A percentile compares a stretch with the other conserved stretches of the same genome.
Evolutionary conservation across 2,113 vertebrate species (phyloP).

Genomic region (Meleagris gallopavo): DNA sequence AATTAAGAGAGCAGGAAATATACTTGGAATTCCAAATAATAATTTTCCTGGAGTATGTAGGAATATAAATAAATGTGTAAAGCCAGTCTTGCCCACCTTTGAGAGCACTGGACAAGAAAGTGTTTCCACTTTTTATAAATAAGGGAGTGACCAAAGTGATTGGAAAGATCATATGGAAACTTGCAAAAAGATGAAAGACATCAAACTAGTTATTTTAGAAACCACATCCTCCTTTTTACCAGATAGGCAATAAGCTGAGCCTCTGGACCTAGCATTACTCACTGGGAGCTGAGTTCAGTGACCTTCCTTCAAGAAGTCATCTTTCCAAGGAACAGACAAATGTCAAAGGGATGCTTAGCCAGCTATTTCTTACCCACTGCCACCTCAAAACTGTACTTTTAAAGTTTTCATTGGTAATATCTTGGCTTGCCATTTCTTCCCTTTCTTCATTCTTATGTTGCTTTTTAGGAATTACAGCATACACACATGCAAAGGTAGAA

Average conservation of each 20-base stretch:
- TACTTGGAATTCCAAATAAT: not conserved
- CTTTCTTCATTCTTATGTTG: not conserved
- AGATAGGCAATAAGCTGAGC: not conserved
- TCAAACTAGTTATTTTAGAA: not conserved
- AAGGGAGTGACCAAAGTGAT: not conserved
- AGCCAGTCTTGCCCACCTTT: not conserved
- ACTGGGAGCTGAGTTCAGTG: not conserved
- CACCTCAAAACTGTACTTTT: not conserved
- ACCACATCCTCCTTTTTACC: not conserved
- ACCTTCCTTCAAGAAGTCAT: not conserved
- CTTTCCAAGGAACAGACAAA: not conserved
- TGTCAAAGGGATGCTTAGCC: not conserved
- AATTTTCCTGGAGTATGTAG: not conserved
- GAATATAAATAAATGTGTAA: not conserved
- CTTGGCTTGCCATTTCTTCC: not conserved
- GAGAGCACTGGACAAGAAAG: not conserved
- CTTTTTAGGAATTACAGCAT: not conserved
- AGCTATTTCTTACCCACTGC: not conserved
- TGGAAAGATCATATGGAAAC: not conserved
- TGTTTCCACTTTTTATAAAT: not conserved
- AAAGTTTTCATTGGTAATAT: not conserved
- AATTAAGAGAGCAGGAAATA: not conserved
- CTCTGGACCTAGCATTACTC: not conserved
- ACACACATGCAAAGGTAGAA: accelerated
- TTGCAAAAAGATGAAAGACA: not conserved